Base-by-base conservation (phyloP, 2,797 vertebrate genomes). In the Aselliscus stoliczkanus region DNA sequence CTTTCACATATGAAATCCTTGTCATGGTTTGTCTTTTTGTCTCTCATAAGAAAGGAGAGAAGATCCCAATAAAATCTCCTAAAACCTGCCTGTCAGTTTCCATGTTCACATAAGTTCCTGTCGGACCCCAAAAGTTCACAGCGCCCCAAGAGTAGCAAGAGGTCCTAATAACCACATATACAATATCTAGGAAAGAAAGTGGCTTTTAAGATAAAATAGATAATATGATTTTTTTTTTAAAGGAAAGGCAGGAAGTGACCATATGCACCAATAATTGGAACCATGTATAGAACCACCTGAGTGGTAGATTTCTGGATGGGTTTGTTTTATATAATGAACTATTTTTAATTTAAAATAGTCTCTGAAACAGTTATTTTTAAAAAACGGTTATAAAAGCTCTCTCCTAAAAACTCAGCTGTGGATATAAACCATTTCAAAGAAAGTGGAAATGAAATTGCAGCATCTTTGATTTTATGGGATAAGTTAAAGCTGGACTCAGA, bases 271-370 rank as follows among this genome's bases (percentile, higher is more conserved):
- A 64, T 5, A 44, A 50, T 34, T 75, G 25, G 42, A 87, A 50
- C 47, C 65, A 72, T 13, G n/a, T 25, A 15, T 37, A 44, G 2
- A 34, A 37, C 4, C n/a, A 23, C 29, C 44, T 31, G 39, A 64
- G 15, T 7, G 25, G 64, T 50, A 80, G 60, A 72, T 84, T 88
- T 87, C 39, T 37, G 39, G 13, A 14, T 85, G 75, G 70, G 47
- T 88, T 85, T 90, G 39, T 58, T 92, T 81, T 58, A 62, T 90
- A 54, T n/a, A 92, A 65, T 65, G 60, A 89, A 82, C 23, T 72
- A 86, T 70, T 95, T 95, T 93, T 85, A 84, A 93, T 88, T 20
- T 82, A 76, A 88, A 88, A 60, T 62, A 54, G 82, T 82, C 93
- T 96, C 82, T 81, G 39, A 83, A 79, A 81, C 2, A 31, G 44